phyloP scores from a whole-genome alignment of 2,113 vertebrate genomes.

The Mungos mungo region DNA sequence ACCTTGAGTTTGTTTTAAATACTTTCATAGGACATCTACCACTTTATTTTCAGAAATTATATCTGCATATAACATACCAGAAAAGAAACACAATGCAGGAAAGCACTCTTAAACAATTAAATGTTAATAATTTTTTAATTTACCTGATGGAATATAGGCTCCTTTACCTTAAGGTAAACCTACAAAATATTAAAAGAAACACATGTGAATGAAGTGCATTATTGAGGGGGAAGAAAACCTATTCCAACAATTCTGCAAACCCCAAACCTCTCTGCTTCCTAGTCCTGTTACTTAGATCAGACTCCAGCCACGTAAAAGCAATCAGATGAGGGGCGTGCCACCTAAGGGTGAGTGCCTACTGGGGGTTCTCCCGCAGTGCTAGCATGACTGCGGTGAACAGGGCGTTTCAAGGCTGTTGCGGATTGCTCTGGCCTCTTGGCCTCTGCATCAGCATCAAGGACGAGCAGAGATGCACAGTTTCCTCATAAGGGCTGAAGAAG shows the following conservation, averaged over 20 bases:
- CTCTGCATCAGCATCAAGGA: background rate
- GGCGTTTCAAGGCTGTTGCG: background rate
- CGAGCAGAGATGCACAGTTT: background rate
- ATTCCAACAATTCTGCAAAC: constrained; percentile 1
- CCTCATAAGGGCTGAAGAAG: background rate
- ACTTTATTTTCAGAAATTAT: constrained; percentile 38
- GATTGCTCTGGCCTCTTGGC: background rate
- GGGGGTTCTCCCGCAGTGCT: background rate
- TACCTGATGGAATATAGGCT: constrained; percentile 99
- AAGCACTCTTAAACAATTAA: constrained; percentile 52
- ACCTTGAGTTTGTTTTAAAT: constrained; percentile 29
- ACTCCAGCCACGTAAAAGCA: background rate
- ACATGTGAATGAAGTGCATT: constrained; percentile 6
- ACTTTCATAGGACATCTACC: background rate
- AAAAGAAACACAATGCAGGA: constrained; percentile 33
- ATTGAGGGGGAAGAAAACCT: background rate
- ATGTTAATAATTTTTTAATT: constrained; percentile 63
- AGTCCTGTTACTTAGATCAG: background rate
- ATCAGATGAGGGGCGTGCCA: background rate
- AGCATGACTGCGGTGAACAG: background rate
- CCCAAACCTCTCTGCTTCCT: background rate
- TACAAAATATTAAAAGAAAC: constrained; percentile 80
- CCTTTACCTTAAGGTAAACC: constrained; percentile 97
- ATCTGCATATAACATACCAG: constrained; percentile 8
- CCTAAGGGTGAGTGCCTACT: background rate